Evolutionary conservation across 1,140 invertebrate genomes (phyloP), one percentile per base, ranked within the genome.

Genomic region (Drosophila oshimai): DNA sequence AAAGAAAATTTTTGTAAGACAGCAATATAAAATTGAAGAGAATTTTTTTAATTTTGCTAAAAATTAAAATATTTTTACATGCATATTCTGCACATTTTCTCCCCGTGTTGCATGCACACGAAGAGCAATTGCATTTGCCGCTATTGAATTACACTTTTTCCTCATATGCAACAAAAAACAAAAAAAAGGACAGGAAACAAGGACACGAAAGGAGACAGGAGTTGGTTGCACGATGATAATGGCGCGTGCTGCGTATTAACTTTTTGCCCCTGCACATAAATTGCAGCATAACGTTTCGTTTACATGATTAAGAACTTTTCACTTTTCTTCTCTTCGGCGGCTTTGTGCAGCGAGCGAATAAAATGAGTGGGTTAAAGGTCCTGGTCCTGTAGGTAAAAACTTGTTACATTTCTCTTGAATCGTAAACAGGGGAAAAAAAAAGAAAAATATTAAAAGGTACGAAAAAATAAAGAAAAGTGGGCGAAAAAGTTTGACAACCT

Each of bases 201-300:
- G 20, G 20, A 46, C 9, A 26, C 39, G 42, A n/a, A n/a, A n/a
- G n/a, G 53, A 34, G 1, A 5, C 13, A 6, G 22, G 10, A 22
- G n/a, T 18, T 22, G 15, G 54, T 13, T 54, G 57, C 34, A 49
- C 26, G 20, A 24, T 62, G 44, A 31, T 28, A 31, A 5, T 22
- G 61, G 55, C 62, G 58, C 58, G 58, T 65, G 62, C 60, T 28
- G 45, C 44, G 36, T 39, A 67, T 67, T 65, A 65, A 65, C 62
- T 64, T 65, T 33, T 33, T 37, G 62, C 44, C 45, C 60, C 33
- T 33, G 58, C 60, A 53, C 61, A 53, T 42, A 68, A 68, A 67
- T 36, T 68, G 64, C 64, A 67, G 58, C 64, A 67, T 68, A 67
- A 53, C 62, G 64, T 68, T 68, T 68, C 64, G 46, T 50, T 68